A percentile compares a stretch with the other conserved stretches of the same genome.
Evolutionary conservation across 2,113 vertebrate genomes (phyloP).

Genomic region (Pseudorasbora parva): DNA sequence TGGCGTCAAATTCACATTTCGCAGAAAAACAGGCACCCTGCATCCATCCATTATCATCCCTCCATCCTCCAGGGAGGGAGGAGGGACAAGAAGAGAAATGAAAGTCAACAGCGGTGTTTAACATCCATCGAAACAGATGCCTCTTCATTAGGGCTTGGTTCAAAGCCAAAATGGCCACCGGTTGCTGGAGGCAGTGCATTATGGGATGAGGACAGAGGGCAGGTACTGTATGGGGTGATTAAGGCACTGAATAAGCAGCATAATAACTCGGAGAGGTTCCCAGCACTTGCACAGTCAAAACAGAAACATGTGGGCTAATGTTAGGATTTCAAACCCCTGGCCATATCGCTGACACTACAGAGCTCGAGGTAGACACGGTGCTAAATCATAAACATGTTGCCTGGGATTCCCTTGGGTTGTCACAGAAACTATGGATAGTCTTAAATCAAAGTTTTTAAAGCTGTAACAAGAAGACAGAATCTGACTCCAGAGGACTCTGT

Average conservation of each 20-base stretch:
- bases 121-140: conserved; percentile 71
- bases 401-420: conserved; percentile 50
- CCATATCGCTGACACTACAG: conserved; percentile 64
- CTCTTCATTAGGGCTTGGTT: conserved; percentile 61
- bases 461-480: conserved; percentile 30
- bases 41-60: conserved; percentile 66
- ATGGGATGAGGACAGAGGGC: conserved; percentile 67
- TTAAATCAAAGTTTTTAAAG: conserved; percentile 55
- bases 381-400: conserved; percentile 63
- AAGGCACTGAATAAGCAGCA: conserved; percentile 79
- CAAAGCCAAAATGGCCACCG: conserved; percentile 57
- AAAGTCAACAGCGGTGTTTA: conserved; percentile 72
- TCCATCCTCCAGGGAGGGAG: conserved; percentile 50
- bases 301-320: conserved; percentile 80
- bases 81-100: conserved; percentile 63
- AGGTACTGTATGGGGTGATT: conserved; percentile 79
- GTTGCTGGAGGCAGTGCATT: conserved; percentile 55
- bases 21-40: conserved; percentile 68
- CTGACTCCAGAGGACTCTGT: conserved; percentile 42
- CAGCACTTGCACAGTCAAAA: conserved; percentile 74
- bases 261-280: conserved; percentile 77
- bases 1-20: conserved; percentile 70
- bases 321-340: conserved; percentile 72
- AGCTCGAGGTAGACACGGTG: conserved; percentile 50
- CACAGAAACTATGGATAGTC: conserved; percentile 47